Base-by-base conservation (phyloP, 2,888 invertebrate species). In the Rhingia campestris region DNA sequence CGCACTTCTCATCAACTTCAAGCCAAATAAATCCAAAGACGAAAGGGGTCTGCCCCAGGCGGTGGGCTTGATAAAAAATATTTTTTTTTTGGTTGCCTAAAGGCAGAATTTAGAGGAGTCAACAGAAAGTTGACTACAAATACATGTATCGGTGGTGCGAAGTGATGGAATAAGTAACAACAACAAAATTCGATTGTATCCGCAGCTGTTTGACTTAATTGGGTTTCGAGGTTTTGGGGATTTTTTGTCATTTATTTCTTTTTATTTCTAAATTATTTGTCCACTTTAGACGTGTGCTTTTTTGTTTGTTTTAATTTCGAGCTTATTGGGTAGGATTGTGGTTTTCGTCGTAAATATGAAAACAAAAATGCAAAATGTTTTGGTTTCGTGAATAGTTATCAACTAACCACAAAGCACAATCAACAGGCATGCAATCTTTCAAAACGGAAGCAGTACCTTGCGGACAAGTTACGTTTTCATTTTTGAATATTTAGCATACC, bases 211-310 rank as follows among this genome's bases (percentile, higher is more conserved):
- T 33, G 64, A 39, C 61, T 72, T 75, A 81, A 76, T 75, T 75
- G 49, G 70, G 75, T 75, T 75, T 59, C 70, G 70, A 81, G 77
- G 70, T 75, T 63, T 70, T 72, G 39, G 61, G 47, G 39, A 61
- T 63, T 66, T 79, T 59, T 47, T 22, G 12, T 30, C 1, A 22
- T 35, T 22, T 3, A 43, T 33, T 37, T 30, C 51, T 43, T 39
- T 41, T 39, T 12, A 14, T 12, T 69, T 6, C 37, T 69, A 30
- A 45, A 49, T 56, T 56, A 47, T 56, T 69, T 49, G 54, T 14
- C 66, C 33, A 33, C 54, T 54, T 53, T 35, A 7, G 43, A 53
- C 10, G 35, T 41, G 6, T 51, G 14, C 22, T 22, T 22, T 64
- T 53, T 6, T 41, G 7, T 14, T 39, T 51, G 39, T 32, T 41